A percentile compares a stretch with the other conserved stretches of the same genome.
Evolutionary conservation across 2,113 vertebrate genomes (phyloP).

Genomic region (Arvicanthis niloticus): DNA sequence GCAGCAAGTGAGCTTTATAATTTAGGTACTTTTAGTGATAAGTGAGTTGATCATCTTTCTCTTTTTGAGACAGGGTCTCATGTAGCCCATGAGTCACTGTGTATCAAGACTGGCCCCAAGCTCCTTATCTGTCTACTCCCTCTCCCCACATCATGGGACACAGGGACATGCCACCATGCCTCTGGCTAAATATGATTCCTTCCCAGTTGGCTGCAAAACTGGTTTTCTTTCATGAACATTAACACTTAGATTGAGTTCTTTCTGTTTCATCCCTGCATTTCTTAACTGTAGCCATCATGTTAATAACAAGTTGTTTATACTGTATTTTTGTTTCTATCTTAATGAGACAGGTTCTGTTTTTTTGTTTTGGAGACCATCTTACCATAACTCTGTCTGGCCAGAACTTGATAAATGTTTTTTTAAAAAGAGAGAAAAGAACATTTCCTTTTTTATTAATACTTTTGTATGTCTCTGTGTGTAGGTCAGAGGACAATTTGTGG

Average conservation of each 20-base stretch:
- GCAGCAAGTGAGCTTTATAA: conserved; percentile 57
- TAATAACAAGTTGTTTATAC: conserved; percentile 79
- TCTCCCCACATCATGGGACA: not conserved
- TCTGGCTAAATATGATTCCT: not conserved
- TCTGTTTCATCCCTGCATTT: conserved; percentile 66
- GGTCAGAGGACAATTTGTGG: not conserved
- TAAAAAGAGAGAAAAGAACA: not conserved
- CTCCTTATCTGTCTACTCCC: not conserved
- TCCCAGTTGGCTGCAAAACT: conserved; percentile 48
- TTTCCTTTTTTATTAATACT: not conserved
- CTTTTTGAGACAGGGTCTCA: not conserved
- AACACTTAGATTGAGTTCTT: conserved; percentile 74
- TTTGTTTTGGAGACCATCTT: not conserved
- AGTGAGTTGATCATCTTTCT: not conserved
- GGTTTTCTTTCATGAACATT: conserved; percentile 79
- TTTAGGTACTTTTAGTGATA: conserved; percentile 70
- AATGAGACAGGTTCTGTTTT: conserved; percentile 80
- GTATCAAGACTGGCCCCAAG: not conserved
- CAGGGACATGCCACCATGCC: not conserved
- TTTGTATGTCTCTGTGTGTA: not conserved
- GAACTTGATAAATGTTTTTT: not conserved
- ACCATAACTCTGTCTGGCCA: not conserved
- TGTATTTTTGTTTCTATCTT: conserved; percentile 79
- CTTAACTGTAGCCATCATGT: conserved; percentile 42
- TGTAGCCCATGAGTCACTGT: not conserved